These are phyloP conservation scores for Drosophila setosimentum DNA, from an alignment of 2,888 invertebrate species.

Conservation along the genomic window DNA sequence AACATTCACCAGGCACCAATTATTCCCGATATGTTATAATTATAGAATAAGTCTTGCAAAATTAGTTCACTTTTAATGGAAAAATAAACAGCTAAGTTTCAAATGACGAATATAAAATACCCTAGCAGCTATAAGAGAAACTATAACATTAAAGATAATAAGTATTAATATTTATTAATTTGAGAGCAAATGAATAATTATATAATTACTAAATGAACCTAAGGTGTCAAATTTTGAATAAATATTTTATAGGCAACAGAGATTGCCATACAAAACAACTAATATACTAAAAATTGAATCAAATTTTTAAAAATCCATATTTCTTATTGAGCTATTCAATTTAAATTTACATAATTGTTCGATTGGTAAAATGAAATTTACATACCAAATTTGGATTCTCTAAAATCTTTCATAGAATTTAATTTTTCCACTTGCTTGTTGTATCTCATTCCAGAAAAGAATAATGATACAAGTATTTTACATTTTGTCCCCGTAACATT, in stretches of 20 bases:
- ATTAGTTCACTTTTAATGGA: conserved; percentile 3
- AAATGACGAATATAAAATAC: neutral
- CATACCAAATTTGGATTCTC: neutral
- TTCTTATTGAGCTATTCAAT: neutral
- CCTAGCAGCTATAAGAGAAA: neutral
- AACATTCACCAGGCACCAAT: conserved; percentile 13
- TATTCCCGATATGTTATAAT: conserved; percentile 39
- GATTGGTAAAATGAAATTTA: neutral
- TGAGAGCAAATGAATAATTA: neutral
- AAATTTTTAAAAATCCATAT: neutral
- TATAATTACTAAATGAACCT: too few relatives aligned
- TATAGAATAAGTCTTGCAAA: conserved; percentile 15
- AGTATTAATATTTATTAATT: neutral
- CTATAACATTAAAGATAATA: neutral
- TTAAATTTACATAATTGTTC: neutral
- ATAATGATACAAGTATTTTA: neutral
- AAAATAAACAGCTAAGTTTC: neutral
- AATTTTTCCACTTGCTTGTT: neutral
- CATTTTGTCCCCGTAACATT: neutral
- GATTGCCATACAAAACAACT: neutral
- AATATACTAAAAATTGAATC: neutral
- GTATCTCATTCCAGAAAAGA: neutral
- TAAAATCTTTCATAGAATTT: neutral
- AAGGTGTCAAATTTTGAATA: neutral
- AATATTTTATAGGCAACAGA: neutral